Evolutionary conservation across 2,113 vertebrate species (phyloP).

Genomic region (Copsychus sechellarum): DNA sequence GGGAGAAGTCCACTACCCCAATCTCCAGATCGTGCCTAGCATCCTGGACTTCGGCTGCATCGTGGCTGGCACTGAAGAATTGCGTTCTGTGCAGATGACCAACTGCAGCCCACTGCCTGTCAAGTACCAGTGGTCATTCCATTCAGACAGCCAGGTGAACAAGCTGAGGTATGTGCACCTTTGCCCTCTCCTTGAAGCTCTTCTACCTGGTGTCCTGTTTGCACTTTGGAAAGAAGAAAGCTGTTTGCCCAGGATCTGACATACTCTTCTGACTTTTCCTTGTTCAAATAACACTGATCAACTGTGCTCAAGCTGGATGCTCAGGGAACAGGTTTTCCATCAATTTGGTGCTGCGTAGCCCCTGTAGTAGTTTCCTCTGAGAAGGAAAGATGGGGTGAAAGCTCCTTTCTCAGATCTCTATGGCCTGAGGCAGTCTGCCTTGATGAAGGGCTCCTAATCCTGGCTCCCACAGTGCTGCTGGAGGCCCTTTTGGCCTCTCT

Average conservation of each 20-base stretch:
- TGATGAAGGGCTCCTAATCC: neutral
- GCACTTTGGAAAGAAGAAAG: neutral
- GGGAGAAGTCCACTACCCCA: slow-evolving; percentile 83
- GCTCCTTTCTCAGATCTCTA: neutral
- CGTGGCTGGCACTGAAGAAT: slow-evolving; percentile 75
- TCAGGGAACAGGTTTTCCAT: neutral
- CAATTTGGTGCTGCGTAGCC: neutral
- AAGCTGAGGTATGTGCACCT: slow-evolving; percentile 71
- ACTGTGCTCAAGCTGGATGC: neutral
- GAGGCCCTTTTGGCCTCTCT: neutral
- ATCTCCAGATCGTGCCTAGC: slow-evolving; percentile 77
- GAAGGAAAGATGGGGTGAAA: neutral
- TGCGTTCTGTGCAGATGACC: slow-evolving; percentile 71
- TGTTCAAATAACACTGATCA: neutral
- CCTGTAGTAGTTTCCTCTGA: neutral
- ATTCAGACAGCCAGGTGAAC: neutral
- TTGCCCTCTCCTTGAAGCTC: neutral
- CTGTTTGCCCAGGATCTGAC: neutral
- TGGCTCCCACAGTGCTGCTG: neutral
- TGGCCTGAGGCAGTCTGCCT: neutral
- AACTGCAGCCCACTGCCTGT: slow-evolving; percentile 82
- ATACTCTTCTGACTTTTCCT: neutral
- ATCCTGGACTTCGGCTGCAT: slow-evolving; percentile 86
- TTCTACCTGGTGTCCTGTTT: neutral
- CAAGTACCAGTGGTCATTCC: slow-evolving; percentile 83